A percentile compares a stretch with the other conserved stretches of the same genome.
Conservation (phyloP, 1,140 invertebrate genomes). For the silkworm (Bombyx mori) region ASM3026992v2 NC_085124.1:1914501-1915000, state of each 20-base stretch:
- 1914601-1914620: slow-evolving; percentile 79
- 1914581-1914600: slow-evolving; percentile 78
- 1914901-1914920: slow-evolving; percentile 51
- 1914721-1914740: slow-evolving; percentile 62
- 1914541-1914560: slow-evolving; percentile 82
- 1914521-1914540: slow-evolving; percentile 85
- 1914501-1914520: slow-evolving; percentile 87
- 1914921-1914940: slow-evolving; percentile 55
- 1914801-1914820: slow-evolving; percentile 50
- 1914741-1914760: slow-evolving; percentile 50
- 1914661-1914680: slow-evolving; percentile 71
- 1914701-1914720: slow-evolving; percentile 61
- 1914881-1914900: slow-evolving; percentile 47
- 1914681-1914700: slow-evolving; percentile 61
- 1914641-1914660: slow-evolving; percentile 80
- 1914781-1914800: slow-evolving; percentile 48
- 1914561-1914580: slow-evolving; percentile 72
- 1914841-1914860: slow-evolving; percentile 26
- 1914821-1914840: slow-evolving; percentile 46
- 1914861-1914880: slow-evolving; percentile 38
- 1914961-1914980: slow-evolving; percentile 60
- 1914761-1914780: slow-evolving; percentile 38
- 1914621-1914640: slow-evolving; percentile 74
- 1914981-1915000: slow-evolving; percentile 74
- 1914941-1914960: slow-evolving; percentile 49